phyloP scores from a whole-genome alignment of 2,888 invertebrate species.

The Maniola hyperantus region DNA sequence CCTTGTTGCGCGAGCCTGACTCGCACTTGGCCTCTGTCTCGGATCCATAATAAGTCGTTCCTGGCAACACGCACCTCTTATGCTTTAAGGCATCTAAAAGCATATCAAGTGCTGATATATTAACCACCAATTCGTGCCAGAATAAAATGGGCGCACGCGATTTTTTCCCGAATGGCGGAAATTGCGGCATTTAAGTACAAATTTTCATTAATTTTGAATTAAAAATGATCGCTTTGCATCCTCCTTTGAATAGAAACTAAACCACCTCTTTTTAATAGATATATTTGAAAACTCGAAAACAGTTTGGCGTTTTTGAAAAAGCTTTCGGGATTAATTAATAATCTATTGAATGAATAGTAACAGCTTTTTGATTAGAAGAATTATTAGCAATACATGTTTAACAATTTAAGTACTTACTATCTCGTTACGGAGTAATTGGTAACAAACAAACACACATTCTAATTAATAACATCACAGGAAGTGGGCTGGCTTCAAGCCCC shows the following conservation, averaged over 20 bases:
- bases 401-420: no score
- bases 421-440: no score
- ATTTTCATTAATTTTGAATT: conserved; percentile 39
- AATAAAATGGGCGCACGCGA: conserved; percentile 48
- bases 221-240: conserved; percentile 16
- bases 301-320: conserved; percentile 10
- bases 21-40: no score
- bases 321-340: conserved; percentile 1
- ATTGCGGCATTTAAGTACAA: conserved; percentile 36
- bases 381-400: background rate
- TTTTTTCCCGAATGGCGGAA: conserved; percentile 35
- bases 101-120: conserved; percentile 58
- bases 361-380: background rate
- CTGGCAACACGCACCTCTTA: conserved; percentile 2
- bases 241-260: conserved; percentile 16
- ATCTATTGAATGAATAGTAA: background rate
- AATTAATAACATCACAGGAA: conserved; percentile 17
- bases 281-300: conserved; percentile 15
- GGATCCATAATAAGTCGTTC: no score
- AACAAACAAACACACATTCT: background rate
- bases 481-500: conserved; percentile 31
- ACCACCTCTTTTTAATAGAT: conserved; percentile 21
- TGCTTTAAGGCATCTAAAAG: conserved; percentile 42
- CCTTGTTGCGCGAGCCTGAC: no score
- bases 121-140: conserved; percentile 45